phyloP scores from a whole-genome alignment of 2,888 invertebrate species.

The Calliphora vomitoria region DNA sequence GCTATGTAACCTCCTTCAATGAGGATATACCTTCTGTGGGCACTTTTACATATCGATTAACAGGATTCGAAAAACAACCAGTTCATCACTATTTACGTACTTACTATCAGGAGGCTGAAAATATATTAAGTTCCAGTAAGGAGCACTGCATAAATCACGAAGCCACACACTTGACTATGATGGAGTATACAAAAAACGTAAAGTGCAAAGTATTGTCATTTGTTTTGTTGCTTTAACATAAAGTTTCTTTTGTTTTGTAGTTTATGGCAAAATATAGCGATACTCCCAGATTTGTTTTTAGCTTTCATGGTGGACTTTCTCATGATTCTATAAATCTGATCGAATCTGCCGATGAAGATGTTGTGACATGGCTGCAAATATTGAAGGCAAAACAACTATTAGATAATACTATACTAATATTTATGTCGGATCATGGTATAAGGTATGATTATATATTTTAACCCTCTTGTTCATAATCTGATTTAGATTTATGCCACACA shows the following conservation, averaged over 20 bases:
- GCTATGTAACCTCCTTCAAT: conserved; percentile 92
- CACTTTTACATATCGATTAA: conserved; percentile 95
- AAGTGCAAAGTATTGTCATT: conserved; percentile 57
- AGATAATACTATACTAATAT: conserved; percentile 92
- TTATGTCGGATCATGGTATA: conserved; percentile 98
- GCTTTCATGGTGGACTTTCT: conserved; percentile 94
- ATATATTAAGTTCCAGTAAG: conserved; percentile 86
- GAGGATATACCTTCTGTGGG: conserved; percentile 94
- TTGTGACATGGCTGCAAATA: conserved; percentile 87
- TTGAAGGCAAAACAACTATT: conserved; percentile 87
- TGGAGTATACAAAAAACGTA: conserved; percentile 89
- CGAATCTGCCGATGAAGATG: conserved; percentile 90
- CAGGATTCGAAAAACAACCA: conserved; percentile 92
- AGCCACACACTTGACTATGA: conserved; percentile 89
- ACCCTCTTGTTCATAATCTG: too few species aligned
- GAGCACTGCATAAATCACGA: conserved; percentile 89
- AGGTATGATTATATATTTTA: conserved; percentile 86
- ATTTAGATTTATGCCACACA: too few species aligned
- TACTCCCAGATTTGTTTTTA: conserved; percentile 92
- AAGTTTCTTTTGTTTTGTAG: conserved; percentile 77
- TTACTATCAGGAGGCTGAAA: conserved; percentile 89
- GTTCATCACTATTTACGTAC: conserved; percentile 96
- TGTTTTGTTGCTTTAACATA: not conserved
- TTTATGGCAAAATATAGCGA: conserved; percentile 87
- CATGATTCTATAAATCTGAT: conserved; percentile 94